Percentiles rank a stretch among this genome's conserved stretches.
Conservation (phyloP, 2,888 invertebrate genomes). For the Euzophera pinguis region DNA sequence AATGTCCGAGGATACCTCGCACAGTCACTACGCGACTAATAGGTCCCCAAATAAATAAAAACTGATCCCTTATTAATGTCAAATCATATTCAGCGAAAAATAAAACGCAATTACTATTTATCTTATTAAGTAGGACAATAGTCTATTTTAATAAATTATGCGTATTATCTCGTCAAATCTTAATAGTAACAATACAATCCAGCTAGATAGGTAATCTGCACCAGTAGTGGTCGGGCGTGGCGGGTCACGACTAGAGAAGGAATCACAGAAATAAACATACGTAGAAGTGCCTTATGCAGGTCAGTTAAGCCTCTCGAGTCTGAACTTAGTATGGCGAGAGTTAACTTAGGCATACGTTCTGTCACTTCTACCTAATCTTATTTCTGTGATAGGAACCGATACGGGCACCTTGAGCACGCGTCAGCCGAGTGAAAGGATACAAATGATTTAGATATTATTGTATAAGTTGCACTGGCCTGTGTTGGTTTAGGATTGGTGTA, state of each 20-base stretch:
- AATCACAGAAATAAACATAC: no score
- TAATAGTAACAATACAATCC: background rate
- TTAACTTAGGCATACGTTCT: no score
- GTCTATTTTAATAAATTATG: background rate
- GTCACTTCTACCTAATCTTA: no score
- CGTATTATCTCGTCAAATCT: background rate
- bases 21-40: no score
- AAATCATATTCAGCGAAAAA: background rate
- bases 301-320: no score
- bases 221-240: conserved; percentile 56
- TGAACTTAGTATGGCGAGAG: no score
- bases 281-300: no score
- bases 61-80: no score
- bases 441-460: conserved; percentile 36
- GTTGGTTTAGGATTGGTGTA: background rate
- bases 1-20: no score
- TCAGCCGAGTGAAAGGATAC: conserved; percentile 54
- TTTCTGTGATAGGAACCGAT: background rate
- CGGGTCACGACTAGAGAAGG: conserved; percentile 44
- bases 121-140: background rate
- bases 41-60: no score
- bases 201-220: conserved; percentile 37
- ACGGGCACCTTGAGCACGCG: conserved; percentile 40
- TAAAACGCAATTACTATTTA: background rate
- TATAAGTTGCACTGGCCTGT: background rate